Evolutionary conservation across 2,113 vertebrate species (phyloP), one percentile per base, ranked within the genome.

Genomic region (Odontesthes bonariensis): DNA sequence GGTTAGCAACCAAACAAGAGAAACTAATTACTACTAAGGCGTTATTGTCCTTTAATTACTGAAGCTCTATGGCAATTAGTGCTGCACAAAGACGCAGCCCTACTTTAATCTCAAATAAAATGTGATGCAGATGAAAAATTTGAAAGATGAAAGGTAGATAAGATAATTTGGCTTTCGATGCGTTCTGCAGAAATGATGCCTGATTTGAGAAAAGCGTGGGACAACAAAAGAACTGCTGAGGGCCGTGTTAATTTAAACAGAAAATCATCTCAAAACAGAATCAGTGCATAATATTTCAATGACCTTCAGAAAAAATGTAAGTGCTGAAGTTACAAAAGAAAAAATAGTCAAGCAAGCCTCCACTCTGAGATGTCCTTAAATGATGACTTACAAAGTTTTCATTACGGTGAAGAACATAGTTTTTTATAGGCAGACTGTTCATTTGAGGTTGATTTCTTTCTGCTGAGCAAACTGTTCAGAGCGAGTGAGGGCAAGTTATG

Each of bases 21-120:
- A 95, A 93, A 93, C 95, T 96, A 96, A 97, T 97, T 96, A 95
- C 95, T 91, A 92, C 94, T 95, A 96, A 95, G 94, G 95, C 96
- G 94, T 95, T 96, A 96, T 95, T 94, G 94, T 96, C 93, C 87
- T 94, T 95, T 96, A 96, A 95, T 96, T 96, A 96, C 94, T 91
- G 92, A 93, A 94, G 93, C 94, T 95, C 93, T 94, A 94, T 95
- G 91, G 93, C 93, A 93, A 95, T 95, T 95, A 94, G 92, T 85
- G 90, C 84, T 76, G 86, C 90, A 89, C 88, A 93, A 94, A 90
- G 86, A 91, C 83, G 60, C 83, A 91, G 87, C 67, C 89, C 87
- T 81, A 13, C 82, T 89, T 95, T 92, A 93, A 93, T 93, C 92
- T 89, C 84, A 91, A 93, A 91, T 95, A 94, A 93, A 92, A 92